phyloP scores from a whole-genome alignment of 2,113 vertebrate species.

The Galeopterus variegatus region DNA sequence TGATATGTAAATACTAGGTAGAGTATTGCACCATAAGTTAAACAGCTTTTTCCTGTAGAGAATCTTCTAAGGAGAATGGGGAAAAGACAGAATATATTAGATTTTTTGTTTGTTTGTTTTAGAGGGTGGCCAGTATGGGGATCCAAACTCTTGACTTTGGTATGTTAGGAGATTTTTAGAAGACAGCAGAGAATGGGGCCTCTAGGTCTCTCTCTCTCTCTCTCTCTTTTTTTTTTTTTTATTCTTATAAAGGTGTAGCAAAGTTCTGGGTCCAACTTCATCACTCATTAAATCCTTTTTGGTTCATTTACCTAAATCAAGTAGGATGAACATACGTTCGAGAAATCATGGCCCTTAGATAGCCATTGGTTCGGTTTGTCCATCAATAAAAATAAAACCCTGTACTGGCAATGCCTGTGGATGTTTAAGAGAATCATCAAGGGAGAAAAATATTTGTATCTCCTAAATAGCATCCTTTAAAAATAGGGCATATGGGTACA shows the following conservation, averaged over 20 bases:
- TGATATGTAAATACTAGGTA: neutral
- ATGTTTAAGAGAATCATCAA: neutral
- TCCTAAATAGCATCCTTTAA: neutral
- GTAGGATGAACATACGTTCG: neutral
- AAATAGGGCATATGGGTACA: too few species aligned
- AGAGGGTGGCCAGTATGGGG: too few species aligned
- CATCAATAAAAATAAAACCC: slow-evolving; percentile 50
- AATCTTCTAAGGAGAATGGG: neutral
- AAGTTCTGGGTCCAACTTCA: neutral
- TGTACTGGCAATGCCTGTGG: neutral
- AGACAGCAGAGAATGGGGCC: neutral
- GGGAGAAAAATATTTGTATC: neutral
- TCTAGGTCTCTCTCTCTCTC: neutral
- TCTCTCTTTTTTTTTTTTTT: neutral
- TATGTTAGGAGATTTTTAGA: neutral
- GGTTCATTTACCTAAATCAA: slow-evolving; percentile 14
- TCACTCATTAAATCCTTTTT: neutral
- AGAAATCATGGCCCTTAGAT: neutral
- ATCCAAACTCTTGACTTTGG: too few species aligned
- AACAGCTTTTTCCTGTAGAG: neutral
- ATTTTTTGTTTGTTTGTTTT: too few species aligned
- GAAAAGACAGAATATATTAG: neutral
- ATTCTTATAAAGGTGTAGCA: neutral
- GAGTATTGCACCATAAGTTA: neutral
- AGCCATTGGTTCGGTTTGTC: neutral